Base-by-base conservation (phyloP, 2,797 vertebrate species). In the Macroramphosus scolopax region DNA sequence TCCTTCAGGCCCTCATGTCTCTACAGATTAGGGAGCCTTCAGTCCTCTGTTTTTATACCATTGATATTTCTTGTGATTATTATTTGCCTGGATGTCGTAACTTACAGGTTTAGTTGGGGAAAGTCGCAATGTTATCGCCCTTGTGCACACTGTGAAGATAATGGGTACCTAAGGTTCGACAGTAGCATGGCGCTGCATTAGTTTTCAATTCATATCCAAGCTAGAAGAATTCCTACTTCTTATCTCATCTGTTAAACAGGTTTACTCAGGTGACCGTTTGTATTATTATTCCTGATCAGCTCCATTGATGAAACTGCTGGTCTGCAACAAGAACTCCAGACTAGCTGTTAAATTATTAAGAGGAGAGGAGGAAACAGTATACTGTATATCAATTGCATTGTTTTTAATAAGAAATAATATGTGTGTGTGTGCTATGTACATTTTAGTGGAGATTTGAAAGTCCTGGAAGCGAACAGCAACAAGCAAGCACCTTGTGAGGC, bases 401-500 rank as follows among this genome's bases (percentile, higher is more conserved):
- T 3, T 3, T 22, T 3, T 22, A 22, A 3, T 22, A 6, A 52
- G 3, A 62, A 4, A 4, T 33, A 1, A 0, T 13, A 20, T 52
- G 8, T 13, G 38, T n/a, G n/a, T n/a, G n/a, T n/a, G 18, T 33
- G 12, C 17, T 25, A 2, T 64, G 2, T 77, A 18, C 6, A 38
- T 85, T 83, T 52, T 48, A 98, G 95, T 55, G 90, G 79, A 8
- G 50, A 78, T 68, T 29, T 72, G 31, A 83, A 83, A 13, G 50
- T 61, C 0, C 70, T 86, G 29, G 77, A 89, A 1, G 67, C 77
- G 28, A 87, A 88, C 51, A 90, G 83, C 10, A 82, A 82, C 51
- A 69, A 58, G 25, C 80, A 85, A 32, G 44, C 61, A n/a, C 75
- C 89, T 12, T 81, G 90, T 51, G 94, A 97, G 34, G 91, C 92